Base-by-base conservation (phyloP, 2,113 vertebrate species). In the Sander lucioperca region DNA sequence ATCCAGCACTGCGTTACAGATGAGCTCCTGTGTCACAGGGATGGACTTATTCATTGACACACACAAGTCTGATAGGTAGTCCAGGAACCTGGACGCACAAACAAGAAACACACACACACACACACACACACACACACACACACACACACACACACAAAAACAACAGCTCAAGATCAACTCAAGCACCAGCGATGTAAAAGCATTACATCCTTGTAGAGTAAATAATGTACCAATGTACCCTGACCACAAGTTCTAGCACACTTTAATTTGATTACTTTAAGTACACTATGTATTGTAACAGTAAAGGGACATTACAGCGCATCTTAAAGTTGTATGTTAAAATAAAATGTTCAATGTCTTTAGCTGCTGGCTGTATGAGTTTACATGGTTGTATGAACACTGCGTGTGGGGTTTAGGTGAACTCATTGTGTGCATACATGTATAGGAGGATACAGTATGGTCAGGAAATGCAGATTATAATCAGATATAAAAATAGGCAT, bases 21-120 rank as follows among this genome's bases (percentile, higher is more conserved):
- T 99, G 84, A 99, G 89, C 91, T 99, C 98, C 94, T 99, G 98
- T 1, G 98, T 99, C 85, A 99, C 98, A 0, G 98, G 98, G 80
- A 99, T 99, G 78, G 98, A 99, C 80, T 99, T 99, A 93, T 98
- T 99, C 98, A 99, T 99, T 58, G 98, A 99, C 63, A 99, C 98
- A 51, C 98, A 99, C 82, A 99, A 95, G 92, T 99, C 98, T 0
- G 98, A 99, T 63, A 99, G 95, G 90, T 99, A 99, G 93, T 99
- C 98, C 90, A 99, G 93, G 93, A 99, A 99, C 93, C 98, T 99
- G 84, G 27, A 89, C 9, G 27, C 74, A 57, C 79, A 82, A 30
- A 63, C n/a, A 71, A 5, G 1, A 61, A 64, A 1, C 64, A 64
- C 94, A 94, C 68, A 69, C 43, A 57, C 59, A 86, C 6, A 62